Conservation (phyloP, 2,888 invertebrate species). For the Calameuta pallipes region DNA sequence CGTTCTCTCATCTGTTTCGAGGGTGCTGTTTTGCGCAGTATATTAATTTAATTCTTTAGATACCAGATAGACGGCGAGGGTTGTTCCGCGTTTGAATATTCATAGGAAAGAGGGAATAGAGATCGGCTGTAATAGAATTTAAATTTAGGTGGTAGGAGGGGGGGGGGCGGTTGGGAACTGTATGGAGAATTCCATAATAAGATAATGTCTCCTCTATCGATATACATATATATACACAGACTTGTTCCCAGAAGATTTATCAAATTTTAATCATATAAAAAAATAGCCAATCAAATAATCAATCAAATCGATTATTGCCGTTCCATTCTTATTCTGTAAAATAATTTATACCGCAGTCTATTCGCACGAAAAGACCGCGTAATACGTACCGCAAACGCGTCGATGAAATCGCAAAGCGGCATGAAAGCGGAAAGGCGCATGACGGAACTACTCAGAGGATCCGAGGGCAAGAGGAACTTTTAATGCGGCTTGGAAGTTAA, state of each 20-base stretch:
- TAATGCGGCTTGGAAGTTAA: constrained; percentile 52
- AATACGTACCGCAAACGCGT: background rate
- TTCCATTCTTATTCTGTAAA: background rate
- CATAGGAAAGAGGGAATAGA: constrained; percentile 66
- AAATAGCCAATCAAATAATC: background rate
- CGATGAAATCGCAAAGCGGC: constrained; percentile 28
- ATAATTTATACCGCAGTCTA: background rate
- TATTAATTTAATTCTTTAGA: constrained; percentile 67
- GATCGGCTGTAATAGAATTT: constrained; percentile 66
- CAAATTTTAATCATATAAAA: background rate
- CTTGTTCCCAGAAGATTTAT: background rate
- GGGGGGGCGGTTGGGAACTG: constrained; percentile 49
- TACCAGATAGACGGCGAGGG: constrained; percentile 61
- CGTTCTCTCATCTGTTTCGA: constrained; percentile 16
- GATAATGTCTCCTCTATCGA: constrained; percentile 54
- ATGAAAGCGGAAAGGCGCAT: constrained; percentile 13
- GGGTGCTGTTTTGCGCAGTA: constrained; percentile 57
- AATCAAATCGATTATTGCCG: background rate
- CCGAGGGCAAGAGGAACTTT: constrained; percentile 39
- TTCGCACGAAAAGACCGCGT: background rate
- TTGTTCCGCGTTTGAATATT: constrained; percentile 62
- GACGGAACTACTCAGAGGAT: background rate
- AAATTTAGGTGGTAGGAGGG: constrained; percentile 54
- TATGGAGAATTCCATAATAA: constrained; percentile 55
- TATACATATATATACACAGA: constrained; percentile 32